phyloP scores from a whole-genome alignment of 2,797 vertebrate species.

The Parauchenoglanis ngamensis region DNA sequence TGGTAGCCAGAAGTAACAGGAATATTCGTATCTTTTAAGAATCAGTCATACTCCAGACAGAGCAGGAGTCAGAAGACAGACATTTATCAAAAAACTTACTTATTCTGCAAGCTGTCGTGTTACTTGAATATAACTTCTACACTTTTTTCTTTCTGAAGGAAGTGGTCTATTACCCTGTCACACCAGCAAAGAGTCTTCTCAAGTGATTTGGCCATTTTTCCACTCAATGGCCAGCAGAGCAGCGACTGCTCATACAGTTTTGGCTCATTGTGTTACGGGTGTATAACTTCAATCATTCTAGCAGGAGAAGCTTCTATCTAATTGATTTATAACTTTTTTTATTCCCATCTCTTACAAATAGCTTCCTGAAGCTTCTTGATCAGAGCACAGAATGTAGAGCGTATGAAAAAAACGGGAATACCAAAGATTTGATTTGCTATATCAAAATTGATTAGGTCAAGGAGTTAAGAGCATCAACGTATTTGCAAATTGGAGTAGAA shows the following conservation, averaged over 20 bases:
- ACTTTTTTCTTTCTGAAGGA: neutral
- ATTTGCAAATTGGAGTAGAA: neutral
- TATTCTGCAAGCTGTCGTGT: conserved; percentile 8
- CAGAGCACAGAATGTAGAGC: neutral
- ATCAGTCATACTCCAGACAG: neutral
- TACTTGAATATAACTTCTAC: neutral
- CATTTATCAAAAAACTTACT: conserved; percentile 4
- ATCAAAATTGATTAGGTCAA: neutral
- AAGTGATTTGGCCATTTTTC: conserved; percentile 17
- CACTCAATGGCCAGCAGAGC: neutral
- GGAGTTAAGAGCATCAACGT: neutral
- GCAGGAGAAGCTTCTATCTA: neutral
- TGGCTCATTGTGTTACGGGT: neutral
- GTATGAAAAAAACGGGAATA: neutral
- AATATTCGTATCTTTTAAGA: neutral
- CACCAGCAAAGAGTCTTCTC: conserved; percentile 15
- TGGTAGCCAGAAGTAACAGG: neutral
- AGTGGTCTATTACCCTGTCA: conserved; percentile 16
- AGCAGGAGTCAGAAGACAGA: neutral
- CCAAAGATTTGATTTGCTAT: neutral
- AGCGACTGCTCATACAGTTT: neutral
- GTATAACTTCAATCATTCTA: neutral
- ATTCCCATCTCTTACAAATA: neutral
- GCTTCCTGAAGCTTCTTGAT: neutral
- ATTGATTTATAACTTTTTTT: neutral